phyloP scores from a whole-genome alignment of 2,888 invertebrate genomes.

The Acanthosoma haemorrhoidale region DNA sequence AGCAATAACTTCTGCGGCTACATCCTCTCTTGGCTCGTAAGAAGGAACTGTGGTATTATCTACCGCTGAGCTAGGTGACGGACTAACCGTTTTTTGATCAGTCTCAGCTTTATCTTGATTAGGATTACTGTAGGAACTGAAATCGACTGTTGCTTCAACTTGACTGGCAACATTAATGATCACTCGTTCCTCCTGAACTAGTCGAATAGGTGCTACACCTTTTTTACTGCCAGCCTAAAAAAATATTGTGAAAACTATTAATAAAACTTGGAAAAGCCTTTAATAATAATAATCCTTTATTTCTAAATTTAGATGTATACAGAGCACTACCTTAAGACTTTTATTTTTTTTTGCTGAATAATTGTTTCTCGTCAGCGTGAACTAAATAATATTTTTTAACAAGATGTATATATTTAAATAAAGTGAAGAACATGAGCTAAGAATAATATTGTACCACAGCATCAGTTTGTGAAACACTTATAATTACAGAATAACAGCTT shows the following conservation, averaged over 20 bases:
- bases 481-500: too few relatives aligned
- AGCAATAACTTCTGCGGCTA: not conserved
- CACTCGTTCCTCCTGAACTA: slow-evolving; percentile 58
- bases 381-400: too few relatives aligned
- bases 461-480: too few relatives aligned
- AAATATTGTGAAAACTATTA: slow-evolving; percentile 23
- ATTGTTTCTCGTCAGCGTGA: too few relatives aligned
- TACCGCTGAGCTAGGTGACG: not conserved
- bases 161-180: slow-evolving; percentile 40
- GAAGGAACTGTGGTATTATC: not conserved
- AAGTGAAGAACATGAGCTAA: too few relatives aligned
- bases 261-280: too few relatives aligned
- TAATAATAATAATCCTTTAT: too few relatives aligned
- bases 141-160: not conserved
- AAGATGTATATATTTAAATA: too few relatives aligned
- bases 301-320: too few relatives aligned
- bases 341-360: too few relatives aligned
- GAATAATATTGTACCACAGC: too few relatives aligned
- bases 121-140: not conserved
- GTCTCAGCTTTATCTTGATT: not conserved
- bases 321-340: too few relatives aligned
- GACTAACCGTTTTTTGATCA: not conserved
- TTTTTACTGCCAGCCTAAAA: slow-evolving; percentile 56
- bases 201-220: slow-evolving; percentile 59
- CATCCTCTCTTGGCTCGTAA: not conserved